Evolutionary conservation across 35 echinoderm and acorn worm genomes (phyloP).

Genomic region (Hemicentrotus pulcherrimus): DNA sequence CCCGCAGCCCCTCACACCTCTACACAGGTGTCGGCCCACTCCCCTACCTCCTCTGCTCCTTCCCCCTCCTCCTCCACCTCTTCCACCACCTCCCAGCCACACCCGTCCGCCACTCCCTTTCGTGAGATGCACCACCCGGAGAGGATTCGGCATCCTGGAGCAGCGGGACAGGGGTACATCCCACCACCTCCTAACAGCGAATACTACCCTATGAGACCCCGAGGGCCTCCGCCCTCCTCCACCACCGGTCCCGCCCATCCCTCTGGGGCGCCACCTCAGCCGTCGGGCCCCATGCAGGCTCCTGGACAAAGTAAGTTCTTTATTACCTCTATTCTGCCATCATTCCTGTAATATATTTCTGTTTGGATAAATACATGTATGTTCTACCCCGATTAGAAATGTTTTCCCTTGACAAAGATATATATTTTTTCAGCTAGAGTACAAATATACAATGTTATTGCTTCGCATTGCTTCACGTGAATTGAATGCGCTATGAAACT

Average conservation of each 20-base stretch:
- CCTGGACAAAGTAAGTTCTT: not conserved
- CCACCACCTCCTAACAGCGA: constrained; percentile 21
- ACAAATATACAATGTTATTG: too few species aligned
- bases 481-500: too few species aligned
- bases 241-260: not conserved
- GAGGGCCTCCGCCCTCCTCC: not conserved
- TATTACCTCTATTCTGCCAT: not conserved
- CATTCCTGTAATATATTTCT: not conserved
- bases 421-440: too few species aligned
- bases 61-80: not conserved
- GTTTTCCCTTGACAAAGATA: too few species aligned
- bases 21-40: not conserved
- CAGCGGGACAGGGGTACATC: constrained; percentile 25
- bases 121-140: not conserved
- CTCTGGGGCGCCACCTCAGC: not conserved
- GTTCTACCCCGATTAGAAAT: too few species aligned
- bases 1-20: not conserved
- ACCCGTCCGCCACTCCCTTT: not conserved
- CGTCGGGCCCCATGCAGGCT: not conserved
- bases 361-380: too few species aligned
- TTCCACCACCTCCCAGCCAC: not conserved
- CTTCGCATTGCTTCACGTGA: too few species aligned
- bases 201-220: not conserved
- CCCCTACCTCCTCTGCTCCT: not conserved
- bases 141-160: not conserved